These are phyloP conservation scores for Strigamia crassipes DNA, from an alignment of 2,888 invertebrate genomes.

Conservation along the genomic window DNA sequence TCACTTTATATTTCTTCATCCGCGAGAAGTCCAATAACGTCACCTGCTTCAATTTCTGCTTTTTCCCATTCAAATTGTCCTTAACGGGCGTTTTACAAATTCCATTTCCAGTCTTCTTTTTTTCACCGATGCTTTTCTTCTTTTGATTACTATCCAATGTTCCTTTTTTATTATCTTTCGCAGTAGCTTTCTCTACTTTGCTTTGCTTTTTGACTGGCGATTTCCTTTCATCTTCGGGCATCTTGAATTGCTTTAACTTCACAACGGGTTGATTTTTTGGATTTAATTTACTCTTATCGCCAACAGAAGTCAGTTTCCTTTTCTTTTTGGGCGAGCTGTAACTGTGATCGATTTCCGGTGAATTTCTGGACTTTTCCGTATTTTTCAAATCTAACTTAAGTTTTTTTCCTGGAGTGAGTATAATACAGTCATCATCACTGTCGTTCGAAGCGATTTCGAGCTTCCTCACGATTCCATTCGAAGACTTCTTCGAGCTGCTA, in stretches of 20 bases:
- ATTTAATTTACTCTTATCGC: neutral
- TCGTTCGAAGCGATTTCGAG: neutral
- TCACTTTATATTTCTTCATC: neutral
- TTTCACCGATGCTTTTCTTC: neutral
- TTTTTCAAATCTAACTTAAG: neutral
- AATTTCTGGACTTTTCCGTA: neutral
- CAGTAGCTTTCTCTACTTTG: neutral
- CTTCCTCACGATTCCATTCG: neutral
- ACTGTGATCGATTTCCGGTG: slow-evolving; percentile 31
- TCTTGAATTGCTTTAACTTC: neutral
- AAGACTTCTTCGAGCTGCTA: neutral
- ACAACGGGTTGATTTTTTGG: neutral
- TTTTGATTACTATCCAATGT: neutral
- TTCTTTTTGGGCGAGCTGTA: slow-evolving; percentile 31
- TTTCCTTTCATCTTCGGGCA: neutral
- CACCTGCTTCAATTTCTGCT: slow-evolving; percentile 11
- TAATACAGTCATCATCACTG: neutral
- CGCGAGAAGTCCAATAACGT: neutral
- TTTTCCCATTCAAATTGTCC: too few species aligned
- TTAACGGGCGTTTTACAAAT: too few species aligned
- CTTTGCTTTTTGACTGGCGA: neutral
- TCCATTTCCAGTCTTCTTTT: neutral
- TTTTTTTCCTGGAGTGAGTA: neutral
- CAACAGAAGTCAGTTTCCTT: neutral
- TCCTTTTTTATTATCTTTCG: neutral